These are phyloP conservation scores for Colossoma macropomum DNA, from an alignment of 2,113 vertebrate genomes.

Conservation along the genomic window DNA sequence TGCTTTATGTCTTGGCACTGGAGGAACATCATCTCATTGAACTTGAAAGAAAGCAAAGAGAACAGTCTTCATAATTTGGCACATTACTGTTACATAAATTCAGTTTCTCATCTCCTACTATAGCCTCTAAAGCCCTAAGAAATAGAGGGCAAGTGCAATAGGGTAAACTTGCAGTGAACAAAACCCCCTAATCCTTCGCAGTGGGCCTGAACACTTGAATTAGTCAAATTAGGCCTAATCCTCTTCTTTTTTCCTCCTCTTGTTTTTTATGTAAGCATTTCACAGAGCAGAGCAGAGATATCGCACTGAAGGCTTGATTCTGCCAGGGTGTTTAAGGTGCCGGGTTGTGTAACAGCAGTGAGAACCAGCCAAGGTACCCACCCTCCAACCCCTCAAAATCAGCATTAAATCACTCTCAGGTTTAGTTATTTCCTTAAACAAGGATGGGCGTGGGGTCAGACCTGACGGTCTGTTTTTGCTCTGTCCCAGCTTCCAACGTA, in stretches of 20 bases:
- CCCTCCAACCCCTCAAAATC: background rate
- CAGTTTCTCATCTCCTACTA: background rate
- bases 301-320: slow-evolving; percentile 59
- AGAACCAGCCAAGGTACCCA: slow-evolving; percentile 9
- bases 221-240: slow-evolving; percentile 32
- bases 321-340: slow-evolving; percentile 50
- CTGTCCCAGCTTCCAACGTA: background rate
- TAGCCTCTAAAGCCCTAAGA: slow-evolving; percentile 12
- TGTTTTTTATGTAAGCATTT: slow-evolving; percentile 37
- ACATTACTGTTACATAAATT: slow-evolving; percentile 5
- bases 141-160: slow-evolving; percentile 7
- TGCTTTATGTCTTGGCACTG: no score
- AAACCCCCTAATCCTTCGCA: slow-evolving; percentile 23
- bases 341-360: slow-evolving; percentile 36
- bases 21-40: background rate
- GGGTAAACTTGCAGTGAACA: background rate
- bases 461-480: no score
- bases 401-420: background rate
- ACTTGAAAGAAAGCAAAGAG: background rate
- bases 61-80: background rate
- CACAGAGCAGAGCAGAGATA: slow-evolving; percentile 29
- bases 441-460: background rate
- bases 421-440: background rate
- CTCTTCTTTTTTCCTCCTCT: slow-evolving; percentile 15
- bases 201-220: background rate